phyloP scores from a whole-genome alignment of 2,797 vertebrate genomes.

The Melanotaenia nigrans region DNA sequence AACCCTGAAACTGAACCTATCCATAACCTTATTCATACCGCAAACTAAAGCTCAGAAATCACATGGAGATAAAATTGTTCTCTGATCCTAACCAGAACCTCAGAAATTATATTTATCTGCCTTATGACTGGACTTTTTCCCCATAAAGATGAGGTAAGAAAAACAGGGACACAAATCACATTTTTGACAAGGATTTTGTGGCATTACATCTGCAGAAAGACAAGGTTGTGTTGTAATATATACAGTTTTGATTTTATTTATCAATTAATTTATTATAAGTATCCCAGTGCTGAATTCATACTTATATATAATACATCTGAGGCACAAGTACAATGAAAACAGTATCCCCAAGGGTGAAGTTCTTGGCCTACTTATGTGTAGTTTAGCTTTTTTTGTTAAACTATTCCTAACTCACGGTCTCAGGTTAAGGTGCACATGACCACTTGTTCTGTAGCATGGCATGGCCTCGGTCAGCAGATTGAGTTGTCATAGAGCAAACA shows the following conservation, averaged over 20 bases:
- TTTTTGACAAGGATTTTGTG: neutral
- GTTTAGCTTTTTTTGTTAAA: neutral
- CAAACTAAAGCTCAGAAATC: neutral
- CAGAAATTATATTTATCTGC: neutral
- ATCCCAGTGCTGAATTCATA: neutral
- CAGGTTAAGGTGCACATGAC: neutral
- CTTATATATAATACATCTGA: neutral
- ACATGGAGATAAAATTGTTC: neutral
- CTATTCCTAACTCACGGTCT: neutral
- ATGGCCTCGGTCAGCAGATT: constrained; percentile 1
- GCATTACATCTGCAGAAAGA: neutral
- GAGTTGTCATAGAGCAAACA: neutral
- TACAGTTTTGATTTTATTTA: neutral
- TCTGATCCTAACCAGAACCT: neutral
- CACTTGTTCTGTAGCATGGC: neutral
- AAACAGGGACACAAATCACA: no score
- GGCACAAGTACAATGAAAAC: neutral
- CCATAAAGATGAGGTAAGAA: neutral
- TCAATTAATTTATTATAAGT: neutral
- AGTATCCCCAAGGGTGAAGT: neutral
- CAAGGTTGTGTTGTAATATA: neutral
- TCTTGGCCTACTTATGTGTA: neutral
- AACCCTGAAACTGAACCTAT: no score
- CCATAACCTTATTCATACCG: no score
- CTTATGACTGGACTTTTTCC: neutral